Base-by-base conservation (phyloP, 2,888 invertebrate genomes). In the Acheta domesticus region DNA sequence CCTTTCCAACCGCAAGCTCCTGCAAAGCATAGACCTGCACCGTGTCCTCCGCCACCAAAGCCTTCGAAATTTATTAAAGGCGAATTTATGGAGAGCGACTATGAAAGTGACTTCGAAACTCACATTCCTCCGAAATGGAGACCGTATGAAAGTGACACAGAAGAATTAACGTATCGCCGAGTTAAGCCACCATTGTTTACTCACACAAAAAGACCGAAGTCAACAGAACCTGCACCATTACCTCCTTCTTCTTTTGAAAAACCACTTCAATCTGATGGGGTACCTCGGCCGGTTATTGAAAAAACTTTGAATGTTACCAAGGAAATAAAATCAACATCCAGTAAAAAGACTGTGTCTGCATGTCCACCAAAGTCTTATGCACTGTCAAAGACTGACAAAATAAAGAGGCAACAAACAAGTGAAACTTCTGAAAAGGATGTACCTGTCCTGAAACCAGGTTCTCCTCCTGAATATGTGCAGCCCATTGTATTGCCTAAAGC, bases 31-130 rank as follows among this genome's bases (percentile, higher is more conserved):
- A 87, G 81, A 83, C 84, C 85, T 14, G 82, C 84, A 2, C 87
- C 83, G 83, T 83, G 84, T 21, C 89, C 90, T 11, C 89, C 90
- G 48, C 90, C 90, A 4, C 89, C 91, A 1, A 87, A 89, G 48
- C 91, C 91, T 1, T 88, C 88, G 0, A 91, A 90, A 83, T 89
- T 91, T 82, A 85, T 89, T 2, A 90, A 89, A 84, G 89, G 89
- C 14, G 89, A 88, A 82, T 88, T 90, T 82, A 88, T 88, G 50
- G 92, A 91, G 83, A 92, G 92, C 82, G 92, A 92, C 83, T 92
- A 92, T 83, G 92, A 92, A 85, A 92, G 92, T 80, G 92, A 93
- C 85, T 87, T 90, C 81, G 91, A 91, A 83, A 85, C 87, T 0
- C 79, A 81, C 12, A 83, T 85, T 62, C 85, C 84, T 77, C 83